These are phyloP conservation scores for Corythoichthys intestinalis DNA, from an alignment of 2,113 vertebrate species.

Conservation along the genomic window DNA sequence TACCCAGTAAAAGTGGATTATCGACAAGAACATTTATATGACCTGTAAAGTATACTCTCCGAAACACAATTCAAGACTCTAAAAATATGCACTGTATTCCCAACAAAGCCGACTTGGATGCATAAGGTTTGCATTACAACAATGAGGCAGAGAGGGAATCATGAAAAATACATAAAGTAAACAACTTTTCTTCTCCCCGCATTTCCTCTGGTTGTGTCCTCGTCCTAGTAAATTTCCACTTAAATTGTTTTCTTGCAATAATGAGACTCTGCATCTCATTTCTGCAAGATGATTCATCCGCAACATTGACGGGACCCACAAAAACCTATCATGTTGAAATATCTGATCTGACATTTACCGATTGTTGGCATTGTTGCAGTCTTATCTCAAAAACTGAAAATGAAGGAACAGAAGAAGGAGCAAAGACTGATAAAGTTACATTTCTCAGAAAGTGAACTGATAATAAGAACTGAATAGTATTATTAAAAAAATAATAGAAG, in stretches of 20 bases:
- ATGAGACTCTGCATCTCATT: constrained; percentile 27
- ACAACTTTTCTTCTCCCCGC: constrained; percentile 6
- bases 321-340: constrained; percentile 38
- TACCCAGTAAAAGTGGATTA: neutral
- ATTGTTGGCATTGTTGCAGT: neutral
- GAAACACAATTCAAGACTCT: neutral
- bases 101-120: constrained; percentile 5
- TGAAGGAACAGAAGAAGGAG: neutral
- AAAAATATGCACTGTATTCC: constrained; percentile 20
- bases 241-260: constrained; percentile 39
- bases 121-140: constrained; percentile 13
- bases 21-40: constrained; percentile 13
- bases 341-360: constrained; percentile 24
- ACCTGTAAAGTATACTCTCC: neutral
- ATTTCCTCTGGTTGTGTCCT: constrained; percentile 2
- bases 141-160: constrained; percentile 14
- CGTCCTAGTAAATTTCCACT: constrained; percentile 3
- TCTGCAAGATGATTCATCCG: constrained; percentile 38
- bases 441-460: neutral
- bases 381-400: neutral
- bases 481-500: neutral
- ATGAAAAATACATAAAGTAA: constrained; percentile 25
- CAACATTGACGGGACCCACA: constrained; percentile 30
- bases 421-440: neutral
- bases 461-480: neutral